These are phyloP conservation scores for Polydrusus pterygomalis DNA, from an alignment of 2,888 invertebrate species.

Conservation along the genomic window DNA sequence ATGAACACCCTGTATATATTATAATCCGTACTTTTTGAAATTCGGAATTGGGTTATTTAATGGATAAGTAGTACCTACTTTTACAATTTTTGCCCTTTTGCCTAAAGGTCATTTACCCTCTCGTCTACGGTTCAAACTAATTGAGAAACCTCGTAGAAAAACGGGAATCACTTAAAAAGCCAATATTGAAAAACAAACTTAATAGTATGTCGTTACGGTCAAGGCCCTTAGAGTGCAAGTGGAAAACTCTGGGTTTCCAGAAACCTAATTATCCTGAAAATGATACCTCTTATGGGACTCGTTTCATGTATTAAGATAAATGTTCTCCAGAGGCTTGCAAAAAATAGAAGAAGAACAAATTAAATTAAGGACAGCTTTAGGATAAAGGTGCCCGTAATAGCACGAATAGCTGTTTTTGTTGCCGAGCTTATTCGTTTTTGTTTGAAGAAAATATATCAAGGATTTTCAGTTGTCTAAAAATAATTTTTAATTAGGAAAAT, in stretches of 20 bases:
- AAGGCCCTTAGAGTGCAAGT: conserved; percentile 15
- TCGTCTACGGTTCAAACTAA: too few species aligned
- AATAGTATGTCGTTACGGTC: conserved; percentile 1
- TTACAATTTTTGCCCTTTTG: too few species aligned
- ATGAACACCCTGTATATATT: too few species aligned
- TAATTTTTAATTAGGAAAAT: not conserved
- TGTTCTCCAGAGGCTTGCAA: conserved; percentile 4
- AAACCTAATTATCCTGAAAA: conserved; percentile 23
- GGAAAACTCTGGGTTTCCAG: conserved; percentile 28
- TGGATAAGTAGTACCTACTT: too few species aligned
- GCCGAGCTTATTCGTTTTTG: not conserved
- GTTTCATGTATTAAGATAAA: conserved; percentile 27
- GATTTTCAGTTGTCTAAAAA: not conserved
- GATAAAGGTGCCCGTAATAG: conserved; percentile 5
- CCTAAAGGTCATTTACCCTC: too few species aligned
- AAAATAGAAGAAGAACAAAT: conserved; percentile 7
- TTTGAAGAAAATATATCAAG: not conserved
- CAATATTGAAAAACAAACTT: not conserved
- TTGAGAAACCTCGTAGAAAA: too few species aligned
- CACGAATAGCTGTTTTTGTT: not conserved
- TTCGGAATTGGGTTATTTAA: too few species aligned
- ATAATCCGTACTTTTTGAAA: too few species aligned
- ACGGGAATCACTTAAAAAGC: not conserved
- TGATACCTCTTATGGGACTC: conserved; percentile 4
- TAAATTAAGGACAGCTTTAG: conserved; percentile 7